Evolutionary conservation across 2,888 invertebrate genomes (phyloP), one percentile per base, ranked within the genome.

Genomic region (Tetragnatha montana): DNA sequence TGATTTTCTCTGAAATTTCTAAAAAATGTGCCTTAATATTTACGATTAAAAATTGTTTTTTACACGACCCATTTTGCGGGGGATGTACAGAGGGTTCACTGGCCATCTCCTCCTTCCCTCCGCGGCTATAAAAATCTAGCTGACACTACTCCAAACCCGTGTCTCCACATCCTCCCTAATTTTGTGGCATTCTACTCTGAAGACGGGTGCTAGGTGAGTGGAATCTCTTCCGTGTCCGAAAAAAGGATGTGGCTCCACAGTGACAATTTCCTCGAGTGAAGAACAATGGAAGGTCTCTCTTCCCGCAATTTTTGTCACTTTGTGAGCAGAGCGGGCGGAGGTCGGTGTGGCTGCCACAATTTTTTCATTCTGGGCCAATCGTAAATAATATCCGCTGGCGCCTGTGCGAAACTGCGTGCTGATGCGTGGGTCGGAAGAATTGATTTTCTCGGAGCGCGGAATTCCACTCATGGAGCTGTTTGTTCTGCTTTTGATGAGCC

Each of bases 381-480:
- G 78, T 88, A 88, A 88, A 88, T 82, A 82, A 82, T 88, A 88
- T 78, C 82, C 78, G 21, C 71, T 82, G 87, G 81, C 87, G 82
- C 75, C 87, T 17, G 69, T 21, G 78, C n/a, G n/a, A 70, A 71
- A 60, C 83, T 74, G 68, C 49, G 69, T 14, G 51, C 68, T 19
- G 19, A 17, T 73, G 86, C 86, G 86, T 87, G 80, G 86, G 86
- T 69, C 83, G 75, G 12, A 80, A 47, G 60, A 70, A 78, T 85
- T 78, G 78, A 78, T 85, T 85, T 85, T 74, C 69, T 70, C n/a
- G 10, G 35, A 80, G 80, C 68, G 19, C 80, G 69, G 69, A 68
- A 80, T 70, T 80, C 69, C 69, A 47, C 47, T 10, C 19, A 10
- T 69, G 49, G 49, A 35, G 35, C 8, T 81, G 49, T 81, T 71